phyloP scores from a whole-genome alignment of 1,140 invertebrate species.

The Adelges cooleyi region DNA sequence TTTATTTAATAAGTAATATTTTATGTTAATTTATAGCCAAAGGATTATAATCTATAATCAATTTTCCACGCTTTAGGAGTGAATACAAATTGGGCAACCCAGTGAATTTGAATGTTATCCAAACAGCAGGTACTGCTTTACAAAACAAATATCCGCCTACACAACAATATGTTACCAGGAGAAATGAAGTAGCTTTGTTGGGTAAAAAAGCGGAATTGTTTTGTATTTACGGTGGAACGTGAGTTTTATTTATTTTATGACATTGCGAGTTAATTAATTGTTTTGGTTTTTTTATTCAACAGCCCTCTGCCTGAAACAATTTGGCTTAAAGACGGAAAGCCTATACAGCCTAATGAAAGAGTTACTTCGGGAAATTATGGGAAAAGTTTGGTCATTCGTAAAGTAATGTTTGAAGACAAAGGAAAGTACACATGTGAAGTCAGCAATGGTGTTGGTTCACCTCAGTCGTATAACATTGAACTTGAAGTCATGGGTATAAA shows the following conservation, averaged over 20 bases:
- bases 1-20: neutral
- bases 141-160: conserved; percentile 66
- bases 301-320: conserved; percentile 65
- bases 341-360: conserved; percentile 55
- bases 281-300: conserved; percentile 28
- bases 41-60: neutral
- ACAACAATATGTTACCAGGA: conserved; percentile 70
- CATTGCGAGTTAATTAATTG: neutral
- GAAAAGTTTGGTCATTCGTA: conserved; percentile 77
- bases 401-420: conserved; percentile 72
- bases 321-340: conserved; percentile 68
- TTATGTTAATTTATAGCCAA: neutral
- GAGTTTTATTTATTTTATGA: conserved; percentile 29
- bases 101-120: conserved; percentile 62
- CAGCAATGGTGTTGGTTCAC: conserved; percentile 75
- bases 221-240: conserved; percentile 85
- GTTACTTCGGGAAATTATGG: conserved; percentile 79
- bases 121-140: conserved; percentile 57
- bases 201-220: conserved; percentile 71
- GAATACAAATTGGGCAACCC: conserved; percentile 85
- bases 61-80: conserved; percentile 50
- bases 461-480: conserved; percentile 71
- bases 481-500: conserved; percentile 59
- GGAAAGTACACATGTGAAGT: conserved; percentile 83
- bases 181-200: conserved; percentile 69